Evolutionary conservation across 2,113 vertebrate genomes (phyloP), one percentile per base, ranked within the genome.

Genomic region (Penelope pileata): DNA sequence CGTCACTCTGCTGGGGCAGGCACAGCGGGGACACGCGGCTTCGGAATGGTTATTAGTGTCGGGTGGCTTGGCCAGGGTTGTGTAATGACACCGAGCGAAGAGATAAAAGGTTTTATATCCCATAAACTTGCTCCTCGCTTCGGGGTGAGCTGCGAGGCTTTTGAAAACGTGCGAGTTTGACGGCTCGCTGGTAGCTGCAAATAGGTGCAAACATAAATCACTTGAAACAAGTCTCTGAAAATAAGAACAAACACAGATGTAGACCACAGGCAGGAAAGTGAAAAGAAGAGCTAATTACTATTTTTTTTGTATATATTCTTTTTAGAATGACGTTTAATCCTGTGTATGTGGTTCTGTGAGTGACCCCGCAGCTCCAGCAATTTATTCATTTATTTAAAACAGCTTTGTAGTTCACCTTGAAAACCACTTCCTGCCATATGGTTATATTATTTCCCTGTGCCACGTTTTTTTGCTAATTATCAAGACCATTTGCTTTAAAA

Each of bases 401-500:
- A 54, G 92, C 90, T 97, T 94, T 95, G 78, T 84, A 91, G 87
- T 95, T 94, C 94, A 97, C 94, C 96, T 97, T 95, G 94, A 95
- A 96, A 97, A 94, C 58, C 60, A 60, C 86, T 88, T 92, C 93
- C 85, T 90, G 63, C 88, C 88, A 96, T 96, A 95, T 82, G 83
- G 89, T 88, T 86, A 45, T 90, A 72, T 83, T 88, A 79, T 90
- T 93, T 95, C 72, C 72, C 68, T 83, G 2, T 38, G 79, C 85
- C 85, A 93, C 5, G 12, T 94, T 90, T 96, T n/a, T 96, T 96
- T 93, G 51, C 94, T 96, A 94, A 82, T 96, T 96, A 96, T 93
- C 75, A 92, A 87, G 38, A 89, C 94, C 34, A 93, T 96, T 96
- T 67, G 91, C 88, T 96, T 98, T 97, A 97, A 97, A 97, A 96